These are phyloP conservation scores for Synanceia verrucosa DNA, from an alignment of 2,797 vertebrate species.

Conservation along the genomic window DNA sequence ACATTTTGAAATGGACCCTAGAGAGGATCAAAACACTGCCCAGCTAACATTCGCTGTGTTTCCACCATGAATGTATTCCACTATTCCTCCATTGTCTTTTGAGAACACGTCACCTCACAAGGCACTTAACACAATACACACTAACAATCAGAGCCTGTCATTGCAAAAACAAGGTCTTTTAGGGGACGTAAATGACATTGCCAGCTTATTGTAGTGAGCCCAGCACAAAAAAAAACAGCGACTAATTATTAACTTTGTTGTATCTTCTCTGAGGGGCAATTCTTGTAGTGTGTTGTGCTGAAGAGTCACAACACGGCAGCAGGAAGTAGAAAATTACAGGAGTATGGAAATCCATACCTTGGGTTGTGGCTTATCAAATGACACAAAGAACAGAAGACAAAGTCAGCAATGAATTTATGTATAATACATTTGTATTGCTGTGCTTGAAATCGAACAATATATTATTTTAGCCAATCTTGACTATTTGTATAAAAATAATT, in stretches of 20 bases:
- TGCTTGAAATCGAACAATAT: background rate
- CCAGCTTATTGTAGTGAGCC: too few relatives aligned
- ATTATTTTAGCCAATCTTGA: background rate
- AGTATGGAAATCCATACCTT: background rate
- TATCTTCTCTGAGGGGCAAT: background rate
- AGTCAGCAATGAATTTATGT: background rate
- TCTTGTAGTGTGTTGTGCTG: background rate
- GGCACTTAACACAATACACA: fast-evolving
- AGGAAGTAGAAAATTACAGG: slow-evolving; percentile 10
- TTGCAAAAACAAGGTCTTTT: too few relatives aligned
- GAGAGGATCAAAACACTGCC: background rate
- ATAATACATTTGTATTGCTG: background rate
- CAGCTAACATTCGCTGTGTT: fast-evolving
- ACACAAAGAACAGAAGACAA: background rate
- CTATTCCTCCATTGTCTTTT: background rate
- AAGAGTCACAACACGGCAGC: background rate
- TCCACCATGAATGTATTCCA: background rate
- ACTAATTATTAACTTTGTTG: background rate
- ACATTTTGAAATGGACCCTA: background rate
- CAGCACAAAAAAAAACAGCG: too few relatives aligned
- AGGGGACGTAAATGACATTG: too few relatives aligned
- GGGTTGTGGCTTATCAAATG: background rate
- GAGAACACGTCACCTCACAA: background rate
- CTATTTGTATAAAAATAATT: background rate
- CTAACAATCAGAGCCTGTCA: background rate